Evolutionary conservation across 2,113 vertebrate species (phyloP).

Genomic region (Anser cygnoides): DNA sequence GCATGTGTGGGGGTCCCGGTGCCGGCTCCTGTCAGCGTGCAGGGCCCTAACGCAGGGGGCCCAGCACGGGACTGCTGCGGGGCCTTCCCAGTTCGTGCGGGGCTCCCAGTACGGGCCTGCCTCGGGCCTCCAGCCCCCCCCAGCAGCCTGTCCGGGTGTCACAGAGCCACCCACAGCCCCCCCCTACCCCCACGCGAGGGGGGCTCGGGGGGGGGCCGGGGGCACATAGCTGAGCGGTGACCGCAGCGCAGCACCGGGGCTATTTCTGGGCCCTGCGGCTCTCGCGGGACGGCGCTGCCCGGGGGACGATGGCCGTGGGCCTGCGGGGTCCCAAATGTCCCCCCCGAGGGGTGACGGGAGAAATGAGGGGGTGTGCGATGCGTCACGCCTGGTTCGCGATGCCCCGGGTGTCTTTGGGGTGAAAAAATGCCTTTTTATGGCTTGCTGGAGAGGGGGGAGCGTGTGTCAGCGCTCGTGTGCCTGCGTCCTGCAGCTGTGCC

Average conservation of each 20-base stretch:
- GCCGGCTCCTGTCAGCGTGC: too few species aligned
- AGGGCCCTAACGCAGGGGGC: too few species aligned
- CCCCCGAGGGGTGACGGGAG: not conserved
- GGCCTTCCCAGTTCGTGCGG: too few species aligned
- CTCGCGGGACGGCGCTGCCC: not conserved
- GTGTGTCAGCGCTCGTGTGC: not conserved
- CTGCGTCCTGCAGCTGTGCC: not conserved
- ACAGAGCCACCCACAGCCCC: too few species aligned
- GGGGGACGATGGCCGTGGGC: not conserved
- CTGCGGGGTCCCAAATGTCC: not conserved
- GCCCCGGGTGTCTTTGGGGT: not conserved
- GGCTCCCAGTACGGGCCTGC: too few species aligned
- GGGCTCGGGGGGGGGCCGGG: not conserved
- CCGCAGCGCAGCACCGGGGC: not conserved
- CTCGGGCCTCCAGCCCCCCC: too few species aligned
- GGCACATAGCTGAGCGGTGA: not conserved
- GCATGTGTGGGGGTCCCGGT: too few species aligned
- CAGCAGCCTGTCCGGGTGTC: too few species aligned
- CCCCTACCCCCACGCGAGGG: not conserved
- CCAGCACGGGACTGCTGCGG: too few species aligned
- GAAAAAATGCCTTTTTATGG: not conserved
- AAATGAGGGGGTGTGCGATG: rapidly evolving
- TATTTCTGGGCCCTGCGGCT: not conserved
- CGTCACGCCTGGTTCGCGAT: rapidly evolving
- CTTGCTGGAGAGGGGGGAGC: not conserved